Evolutionary conservation across 2,797 vertebrate genomes (phyloP).

Genomic region (Triplophysa yarkandensis): DNA sequence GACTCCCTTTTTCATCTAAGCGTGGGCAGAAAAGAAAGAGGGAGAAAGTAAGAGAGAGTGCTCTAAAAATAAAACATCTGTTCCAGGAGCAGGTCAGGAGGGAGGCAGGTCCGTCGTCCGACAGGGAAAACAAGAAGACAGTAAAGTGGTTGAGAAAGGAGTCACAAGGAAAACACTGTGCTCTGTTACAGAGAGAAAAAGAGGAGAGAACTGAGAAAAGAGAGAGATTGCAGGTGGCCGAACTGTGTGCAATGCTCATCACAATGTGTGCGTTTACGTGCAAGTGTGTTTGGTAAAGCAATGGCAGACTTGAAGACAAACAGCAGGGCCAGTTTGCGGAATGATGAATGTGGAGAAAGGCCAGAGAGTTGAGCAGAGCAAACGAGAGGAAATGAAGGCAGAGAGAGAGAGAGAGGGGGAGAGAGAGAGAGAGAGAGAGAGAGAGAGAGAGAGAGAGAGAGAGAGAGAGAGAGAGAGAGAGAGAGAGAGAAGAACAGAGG

Average conservation of each 20-base stretch:
- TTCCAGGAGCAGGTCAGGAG: slow-evolving; percentile 73
- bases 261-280: slow-evolving; percentile 19
- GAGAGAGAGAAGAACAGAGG: slow-evolving; percentile 29
- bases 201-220: slow-evolving; percentile 31
- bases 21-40: slow-evolving; percentile 54
- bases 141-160: slow-evolving; percentile 45
- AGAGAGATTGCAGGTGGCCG: not conserved
- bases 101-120: slow-evolving; percentile 65
- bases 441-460: slow-evolving; percentile 27
- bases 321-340: slow-evolving; percentile 42
- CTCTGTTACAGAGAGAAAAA: slow-evolving; percentile 19
- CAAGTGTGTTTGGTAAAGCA: slow-evolving; percentile 33
- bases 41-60: slow-evolving; percentile 59
- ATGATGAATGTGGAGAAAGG: slow-evolving; percentile 44
- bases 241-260: slow-evolving; percentile 4
- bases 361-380: slow-evolving; percentile 35
- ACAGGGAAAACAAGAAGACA: slow-evolving; percentile 53
- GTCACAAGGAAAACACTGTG: slow-evolving; percentile 7
- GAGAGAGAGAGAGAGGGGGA: slow-evolving; percentile 20
- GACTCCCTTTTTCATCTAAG: slow-evolving; percentile 61
- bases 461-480: slow-evolving; percentile 1
- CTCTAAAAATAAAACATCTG: slow-evolving; percentile 82
- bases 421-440: not conserved
- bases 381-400: slow-evolving; percentile 45
- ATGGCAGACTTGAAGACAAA: slow-evolving; percentile 42